Percentiles rank a stretch among this genome's conserved stretches.
Evolutionary conservation across 1,140 invertebrate species (phyloP).

Genomic region (Hyposmocoma kahamanoa): DNA sequence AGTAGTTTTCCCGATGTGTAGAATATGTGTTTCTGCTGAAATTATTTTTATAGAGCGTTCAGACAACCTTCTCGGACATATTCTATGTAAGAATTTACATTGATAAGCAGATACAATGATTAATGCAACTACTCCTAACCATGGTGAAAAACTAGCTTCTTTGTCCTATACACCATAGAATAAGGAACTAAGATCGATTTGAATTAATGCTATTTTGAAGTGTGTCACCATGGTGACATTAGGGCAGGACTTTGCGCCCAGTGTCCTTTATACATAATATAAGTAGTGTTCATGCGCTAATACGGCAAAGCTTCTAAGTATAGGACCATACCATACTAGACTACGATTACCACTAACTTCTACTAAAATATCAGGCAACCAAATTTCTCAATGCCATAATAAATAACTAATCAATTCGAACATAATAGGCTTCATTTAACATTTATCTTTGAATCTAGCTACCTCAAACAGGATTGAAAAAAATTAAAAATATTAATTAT

Average conservation of each 20-base stretch:
- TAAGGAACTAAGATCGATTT: not conserved
- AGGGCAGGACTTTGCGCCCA: conserved; percentile 14
- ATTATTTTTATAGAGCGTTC: not conserved
- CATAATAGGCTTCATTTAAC: conserved; percentile 35
- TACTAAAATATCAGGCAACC: conserved; percentile 58
- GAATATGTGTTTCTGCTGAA: not conserved
- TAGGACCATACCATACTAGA: conserved; percentile 53
- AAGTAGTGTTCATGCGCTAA: conserved; percentile 35
- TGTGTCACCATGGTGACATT: not conserved
- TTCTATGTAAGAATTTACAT: conserved; percentile 46
- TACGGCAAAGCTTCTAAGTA: conserved; percentile 60
- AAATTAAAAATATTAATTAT: conserved; percentile 43
- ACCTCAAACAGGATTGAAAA: conserved; percentile 53
- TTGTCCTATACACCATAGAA: not conserved
- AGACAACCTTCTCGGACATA: conserved; percentile 40
- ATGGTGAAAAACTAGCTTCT: conserved; percentile 2
- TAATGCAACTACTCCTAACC: conserved; percentile 22
- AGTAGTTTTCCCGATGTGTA: not conserved
- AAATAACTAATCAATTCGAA: conserved; percentile 54
- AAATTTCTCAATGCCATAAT: conserved; percentile 50
- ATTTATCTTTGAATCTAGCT: conserved; percentile 53
- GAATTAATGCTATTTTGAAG: not conserved
- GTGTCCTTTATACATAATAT: conserved; percentile 8
- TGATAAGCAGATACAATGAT: conserved; percentile 45
- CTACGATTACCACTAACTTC: conserved; percentile 50